Conservation (phyloP, 1,140 invertebrate species). For the Littorina saxatilis region DNA sequence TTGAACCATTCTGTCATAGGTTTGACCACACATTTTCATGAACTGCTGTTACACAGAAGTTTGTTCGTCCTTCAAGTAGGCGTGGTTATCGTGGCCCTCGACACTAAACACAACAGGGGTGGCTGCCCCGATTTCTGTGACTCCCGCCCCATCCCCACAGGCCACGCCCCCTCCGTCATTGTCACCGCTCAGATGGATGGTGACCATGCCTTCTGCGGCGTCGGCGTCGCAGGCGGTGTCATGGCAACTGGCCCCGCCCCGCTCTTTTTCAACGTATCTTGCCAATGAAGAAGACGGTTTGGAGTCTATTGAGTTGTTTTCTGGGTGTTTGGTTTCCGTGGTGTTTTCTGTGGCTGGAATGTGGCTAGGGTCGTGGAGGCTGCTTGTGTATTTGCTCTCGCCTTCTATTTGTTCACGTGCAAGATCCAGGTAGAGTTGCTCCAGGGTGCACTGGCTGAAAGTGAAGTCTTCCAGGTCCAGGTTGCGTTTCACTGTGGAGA, state of each 20-base stretch:
- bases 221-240: neutral
- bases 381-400: conserved; percentile 4
- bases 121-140: neutral
- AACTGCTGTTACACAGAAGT: too few species aligned
- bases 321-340: neutral
- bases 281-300: too few species aligned
- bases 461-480: conserved; percentile 30
- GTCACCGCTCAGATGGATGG: neutral
- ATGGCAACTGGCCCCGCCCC: neutral
- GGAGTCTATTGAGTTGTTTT: neutral
- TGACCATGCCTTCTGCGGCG: neutral
- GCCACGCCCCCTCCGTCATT: neutral
- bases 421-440: conserved; percentile 24
- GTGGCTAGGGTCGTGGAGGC: neutral
- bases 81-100: conserved; percentile 16
- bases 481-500: conserved; percentile 29
- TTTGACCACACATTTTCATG: too few species aligned
- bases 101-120: neutral
- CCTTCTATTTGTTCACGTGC: conserved; percentile 26
- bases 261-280: neutral
- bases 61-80: neutral
- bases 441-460: conserved; percentile 17
- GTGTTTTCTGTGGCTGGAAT: neutral
- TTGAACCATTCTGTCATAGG: too few species aligned
- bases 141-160: neutral